These are phyloP conservation scores for Eurystomus gularis DNA, from an alignment of 2,113 vertebrate genomes.

Conservation along the genomic window DNA sequence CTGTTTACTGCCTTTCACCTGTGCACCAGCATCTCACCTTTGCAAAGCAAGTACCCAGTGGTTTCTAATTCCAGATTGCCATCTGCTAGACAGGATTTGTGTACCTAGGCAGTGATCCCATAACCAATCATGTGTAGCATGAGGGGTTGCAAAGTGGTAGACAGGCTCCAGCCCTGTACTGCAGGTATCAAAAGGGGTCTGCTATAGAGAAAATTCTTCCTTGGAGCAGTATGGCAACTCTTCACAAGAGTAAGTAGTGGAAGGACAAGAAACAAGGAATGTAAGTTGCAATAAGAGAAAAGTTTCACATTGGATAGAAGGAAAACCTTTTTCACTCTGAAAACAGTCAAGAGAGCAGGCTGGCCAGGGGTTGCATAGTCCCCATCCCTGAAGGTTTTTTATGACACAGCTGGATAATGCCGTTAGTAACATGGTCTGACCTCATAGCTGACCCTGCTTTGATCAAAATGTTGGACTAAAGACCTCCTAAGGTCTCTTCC, in stretches of 20 bases:
- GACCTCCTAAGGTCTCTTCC: neutral
- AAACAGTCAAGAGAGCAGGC: neutral
- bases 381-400: neutral
- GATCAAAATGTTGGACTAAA: neutral
- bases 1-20: neutral
- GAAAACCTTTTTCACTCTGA: neutral
- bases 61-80: neutral
- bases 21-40: neutral
- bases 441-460: neutral
- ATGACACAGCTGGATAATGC: accelerated
- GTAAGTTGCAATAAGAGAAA: neutral
- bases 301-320: neutral
- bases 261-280: neutral
- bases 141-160: neutral
- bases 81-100: neutral
- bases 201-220: neutral
- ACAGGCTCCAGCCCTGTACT: neutral
- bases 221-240: neutral
- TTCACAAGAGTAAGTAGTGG: neutral
- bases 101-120: too few relatives aligned
- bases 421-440: neutral
- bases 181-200: neutral
- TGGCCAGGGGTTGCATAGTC: neutral
- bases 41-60: neutral
- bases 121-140: neutral